Percentiles rank a stretch among this genome's conserved stretches.
Conservation (phyloP, 1,140 invertebrate genomes). For the Octopus sinensis region DNA sequence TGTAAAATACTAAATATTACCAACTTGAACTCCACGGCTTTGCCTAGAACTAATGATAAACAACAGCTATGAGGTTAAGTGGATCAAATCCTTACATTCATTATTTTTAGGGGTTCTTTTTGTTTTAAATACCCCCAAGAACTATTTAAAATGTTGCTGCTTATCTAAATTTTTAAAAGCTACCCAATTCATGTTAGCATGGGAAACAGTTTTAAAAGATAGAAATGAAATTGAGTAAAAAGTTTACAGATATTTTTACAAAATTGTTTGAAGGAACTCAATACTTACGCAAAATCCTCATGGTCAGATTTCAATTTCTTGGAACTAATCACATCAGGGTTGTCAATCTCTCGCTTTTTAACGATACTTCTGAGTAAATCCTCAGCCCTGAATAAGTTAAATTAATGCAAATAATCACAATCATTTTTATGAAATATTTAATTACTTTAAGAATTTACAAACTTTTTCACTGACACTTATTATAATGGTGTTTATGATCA, state of each 20-base stretch:
- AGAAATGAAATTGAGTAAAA: not conserved
- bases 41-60: too few relatives aligned
- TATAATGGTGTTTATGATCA: too few relatives aligned
- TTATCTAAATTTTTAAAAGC: not conserved
- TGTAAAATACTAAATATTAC: too few relatives aligned
- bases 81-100: too few relatives aligned
- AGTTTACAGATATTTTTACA: not conserved
- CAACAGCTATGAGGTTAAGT: too few relatives aligned
- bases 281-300: slow-evolving; percentile 39
- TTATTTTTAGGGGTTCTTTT: too few relatives aligned
- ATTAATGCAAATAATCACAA: not conserved
- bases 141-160: not conserved
- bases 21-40: too few relatives aligned
- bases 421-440: too few relatives aligned
- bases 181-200: slow-evolving; percentile 22
- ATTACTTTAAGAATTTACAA: too few relatives aligned
- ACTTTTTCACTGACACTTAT: too few relatives aligned
- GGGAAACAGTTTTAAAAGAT: slow-evolving; percentile 22
- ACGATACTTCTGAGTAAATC: slow-evolving; percentile 39
- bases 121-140: too few relatives aligned
- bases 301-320: slow-evolving; percentile 25
- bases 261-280: not conserved
- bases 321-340: slow-evolving; percentile 28
- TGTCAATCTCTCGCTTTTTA: slow-evolving; percentile 31
- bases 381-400: slow-evolving; percentile 36